These are phyloP conservation scores for Liopterus haemorrhoidalis DNA, from an alignment of 2,888 invertebrate species.

Conservation along the genomic window DNA sequence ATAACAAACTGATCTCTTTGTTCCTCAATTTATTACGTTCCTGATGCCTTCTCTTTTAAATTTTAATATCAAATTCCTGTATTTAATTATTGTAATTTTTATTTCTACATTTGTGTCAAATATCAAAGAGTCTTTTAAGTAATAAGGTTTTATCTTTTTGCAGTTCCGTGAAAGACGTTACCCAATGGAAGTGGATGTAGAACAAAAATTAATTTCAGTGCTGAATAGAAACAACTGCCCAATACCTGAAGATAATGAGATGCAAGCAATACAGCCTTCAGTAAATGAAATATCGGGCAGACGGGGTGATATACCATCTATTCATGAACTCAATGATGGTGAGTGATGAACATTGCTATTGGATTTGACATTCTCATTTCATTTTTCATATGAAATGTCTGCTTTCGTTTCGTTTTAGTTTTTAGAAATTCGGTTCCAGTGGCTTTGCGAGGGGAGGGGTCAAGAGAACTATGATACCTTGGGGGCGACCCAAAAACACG, in stretches of 20 bases:
- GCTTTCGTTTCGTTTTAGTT: slow-evolving; percentile 13
- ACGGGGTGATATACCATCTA: slow-evolving; percentile 62
- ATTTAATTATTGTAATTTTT: too few species aligned
- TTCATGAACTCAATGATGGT: slow-evolving; percentile 55
- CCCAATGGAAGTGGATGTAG: slow-evolving; percentile 51
- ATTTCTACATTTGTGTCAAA: too few species aligned
- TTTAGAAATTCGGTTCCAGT: too few species aligned
- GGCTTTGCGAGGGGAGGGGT: too few species aligned
- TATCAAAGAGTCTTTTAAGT: neutral
- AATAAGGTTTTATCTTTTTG: slow-evolving; percentile 25
- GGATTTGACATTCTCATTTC: slow-evolving; percentile 1
- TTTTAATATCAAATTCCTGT: too few species aligned
- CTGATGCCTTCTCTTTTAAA: too few species aligned
- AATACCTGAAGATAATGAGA: slow-evolving; percentile 39
- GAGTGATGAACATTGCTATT: slow-evolving; percentile 25
- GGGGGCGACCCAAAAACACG: too few species aligned
- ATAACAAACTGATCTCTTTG: too few species aligned
- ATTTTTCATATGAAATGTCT: slow-evolving; percentile 14
- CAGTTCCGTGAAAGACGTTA: slow-evolving; percentile 59
- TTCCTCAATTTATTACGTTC: too few species aligned
- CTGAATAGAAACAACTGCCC: slow-evolving; percentile 51
- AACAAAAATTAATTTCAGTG: slow-evolving; percentile 48
- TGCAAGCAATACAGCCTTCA: slow-evolving; percentile 44
- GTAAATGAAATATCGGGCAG: slow-evolving; percentile 45
- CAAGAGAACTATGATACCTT: too few species aligned